phyloP scores from a whole-genome alignment of 2,888 invertebrate species.

The Tenthredo livida region DNA sequence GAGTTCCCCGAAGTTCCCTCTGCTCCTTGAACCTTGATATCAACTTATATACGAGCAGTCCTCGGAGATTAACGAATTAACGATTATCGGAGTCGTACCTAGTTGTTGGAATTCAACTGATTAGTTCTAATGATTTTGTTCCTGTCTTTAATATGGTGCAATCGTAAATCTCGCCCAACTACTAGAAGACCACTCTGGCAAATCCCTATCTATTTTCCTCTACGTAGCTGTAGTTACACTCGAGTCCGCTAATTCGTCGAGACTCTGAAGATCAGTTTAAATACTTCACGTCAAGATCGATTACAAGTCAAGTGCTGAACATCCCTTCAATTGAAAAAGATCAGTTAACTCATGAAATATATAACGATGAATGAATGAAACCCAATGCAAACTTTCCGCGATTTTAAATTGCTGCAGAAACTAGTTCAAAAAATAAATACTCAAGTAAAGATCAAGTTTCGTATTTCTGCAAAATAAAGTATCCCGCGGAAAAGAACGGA shows the following conservation, averaged over 20 bases:
- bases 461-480: background rate
- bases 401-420: slow-evolving; percentile 5
- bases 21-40: background rate
- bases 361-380: slow-evolving; percentile 11
- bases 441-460: background rate
- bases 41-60: background rate
- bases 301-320: slow-evolving; percentile 31
- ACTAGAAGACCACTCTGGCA: background rate
- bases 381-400: slow-evolving; percentile 20
- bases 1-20: background rate
- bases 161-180: background rate
- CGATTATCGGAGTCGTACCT: slow-evolving; percentile 37
- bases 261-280: slow-evolving; percentile 32
- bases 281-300: slow-evolving; percentile 42
- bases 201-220: background rate
- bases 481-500: background rate
- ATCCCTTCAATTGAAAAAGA: slow-evolving; percentile 38
- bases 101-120: background rate
- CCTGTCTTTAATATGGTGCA: slow-evolving; percentile 22
- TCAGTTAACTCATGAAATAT: slow-evolving; percentile 9
- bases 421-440: background rate
- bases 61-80: slow-evolving; percentile 17
- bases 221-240: background rate
- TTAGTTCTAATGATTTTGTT: slow-evolving; percentile 44
- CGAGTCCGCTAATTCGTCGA: slow-evolving; percentile 21